These are phyloP conservation scores for Eubasilissa splendida DNA, from an alignment of 2,888 invertebrate species.

Conservation along the genomic window DNA sequence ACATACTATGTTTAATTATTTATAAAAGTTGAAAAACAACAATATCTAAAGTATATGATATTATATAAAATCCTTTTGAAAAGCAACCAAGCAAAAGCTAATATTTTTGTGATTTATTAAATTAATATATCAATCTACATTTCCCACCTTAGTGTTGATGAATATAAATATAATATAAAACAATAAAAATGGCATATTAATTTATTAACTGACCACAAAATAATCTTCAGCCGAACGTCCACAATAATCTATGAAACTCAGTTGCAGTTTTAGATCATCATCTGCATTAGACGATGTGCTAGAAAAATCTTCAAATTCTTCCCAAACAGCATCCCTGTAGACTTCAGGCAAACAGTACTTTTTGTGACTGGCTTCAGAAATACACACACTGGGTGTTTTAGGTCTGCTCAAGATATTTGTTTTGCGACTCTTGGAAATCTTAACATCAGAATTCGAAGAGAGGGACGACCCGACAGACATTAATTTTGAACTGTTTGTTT, in stretches of 20 bases:
- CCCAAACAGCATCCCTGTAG: background rate
- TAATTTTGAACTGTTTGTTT: background rate
- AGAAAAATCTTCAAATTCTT: constrained; percentile 2
- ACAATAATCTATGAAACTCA: background rate
- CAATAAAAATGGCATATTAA: no score
- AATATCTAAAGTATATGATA: no score
- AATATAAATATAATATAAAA: no score
- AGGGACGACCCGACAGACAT: background rate
- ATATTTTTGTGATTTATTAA: no score
- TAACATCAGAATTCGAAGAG: background rate
- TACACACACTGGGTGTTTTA: background rate
- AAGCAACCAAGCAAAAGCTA: no score
- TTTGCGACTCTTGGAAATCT: background rate
- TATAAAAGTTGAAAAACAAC: no score
- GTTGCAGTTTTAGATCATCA: constrained; percentile 1
- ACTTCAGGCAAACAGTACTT: background rate
- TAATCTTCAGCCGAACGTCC: constrained; percentile 7
- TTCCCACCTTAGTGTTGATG: no score
- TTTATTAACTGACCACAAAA: background rate
- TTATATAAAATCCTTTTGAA: no score
- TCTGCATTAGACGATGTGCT: background rate
- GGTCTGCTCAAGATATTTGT: background rate
- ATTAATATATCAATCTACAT: no score
- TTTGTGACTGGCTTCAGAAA: background rate
- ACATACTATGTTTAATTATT: no score